These are phyloP conservation scores for Entomyzon cyanotis DNA, from an alignment of 2,113 vertebrate genomes.

Conservation along the genomic window DNA sequence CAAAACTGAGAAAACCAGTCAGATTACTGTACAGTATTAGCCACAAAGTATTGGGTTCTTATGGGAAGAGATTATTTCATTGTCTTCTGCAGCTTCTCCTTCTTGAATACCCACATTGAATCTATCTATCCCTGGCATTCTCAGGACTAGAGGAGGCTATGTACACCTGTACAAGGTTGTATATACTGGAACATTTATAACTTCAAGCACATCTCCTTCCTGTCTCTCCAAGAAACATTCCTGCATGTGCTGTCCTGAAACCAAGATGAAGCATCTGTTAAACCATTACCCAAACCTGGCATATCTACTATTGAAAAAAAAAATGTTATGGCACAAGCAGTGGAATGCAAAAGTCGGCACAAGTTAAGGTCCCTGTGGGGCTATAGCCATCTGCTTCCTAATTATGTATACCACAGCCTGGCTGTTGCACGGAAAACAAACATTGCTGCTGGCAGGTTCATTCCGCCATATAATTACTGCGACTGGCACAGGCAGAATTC, in stretches of 20 bases:
- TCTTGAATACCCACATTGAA: neutral
- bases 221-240: neutral
- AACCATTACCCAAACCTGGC: constrained; percentile 1
- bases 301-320: neutral
- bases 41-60: neutral
- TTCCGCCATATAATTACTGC: neutral
- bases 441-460: neutral
- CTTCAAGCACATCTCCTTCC: neutral
- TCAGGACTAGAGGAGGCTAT: neutral
- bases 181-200: neutral
- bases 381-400: constrained; percentile 41
- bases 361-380: neutral
- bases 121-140: neutral
- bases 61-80: neutral
- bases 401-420: constrained; percentile 20
- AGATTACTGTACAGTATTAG: neutral
- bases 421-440: constrained; percentile 7
- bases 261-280: constrained; percentile 25
- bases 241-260: neutral
- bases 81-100: neutral
- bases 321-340: constrained; percentile 12
- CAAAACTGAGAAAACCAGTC: neutral
- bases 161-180: neutral
- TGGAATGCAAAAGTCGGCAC: neutral
- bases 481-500: neutral